These are phyloP conservation scores for Platysternon megacephalum DNA, from an alignment of 2,113 vertebrate species.

Conservation along the genomic window DNA sequence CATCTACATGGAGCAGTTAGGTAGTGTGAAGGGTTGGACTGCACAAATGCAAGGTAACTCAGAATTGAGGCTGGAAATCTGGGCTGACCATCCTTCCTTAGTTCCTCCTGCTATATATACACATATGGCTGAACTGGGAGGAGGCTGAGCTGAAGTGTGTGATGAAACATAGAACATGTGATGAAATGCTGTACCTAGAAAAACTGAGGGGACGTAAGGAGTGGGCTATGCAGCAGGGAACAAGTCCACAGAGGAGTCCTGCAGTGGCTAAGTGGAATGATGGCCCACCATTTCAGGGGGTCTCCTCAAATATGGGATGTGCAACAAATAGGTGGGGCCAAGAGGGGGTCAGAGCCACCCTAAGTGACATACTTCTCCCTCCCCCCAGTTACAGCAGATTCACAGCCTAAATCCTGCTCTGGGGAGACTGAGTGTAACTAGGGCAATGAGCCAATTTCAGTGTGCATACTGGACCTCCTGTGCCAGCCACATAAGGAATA, in stretches of 20 bases:
- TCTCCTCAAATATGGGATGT: background rate
- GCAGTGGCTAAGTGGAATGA: background rate
- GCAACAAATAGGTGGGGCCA: background rate
- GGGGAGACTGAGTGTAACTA: background rate
- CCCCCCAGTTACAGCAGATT: accelerated
- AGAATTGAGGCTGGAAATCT: background rate
- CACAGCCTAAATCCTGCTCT: background rate
- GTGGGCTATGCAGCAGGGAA: background rate
- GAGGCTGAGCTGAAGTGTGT: background rate
- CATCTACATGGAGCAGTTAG: background rate
- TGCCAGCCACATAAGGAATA: background rate
- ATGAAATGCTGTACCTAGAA: background rate
- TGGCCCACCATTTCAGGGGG: background rate
- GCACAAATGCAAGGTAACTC: background rate
- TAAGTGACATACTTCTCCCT: background rate
- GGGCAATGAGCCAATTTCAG: background rate
- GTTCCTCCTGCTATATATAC: background rate
- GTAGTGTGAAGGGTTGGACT: background rate
- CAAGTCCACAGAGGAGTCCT: background rate
- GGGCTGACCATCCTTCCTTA: background rate
- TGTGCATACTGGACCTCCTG: accelerated
- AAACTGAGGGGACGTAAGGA: background rate
- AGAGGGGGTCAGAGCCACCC: background rate
- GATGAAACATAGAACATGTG: background rate
- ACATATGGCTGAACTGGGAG: background rate